Evolutionary conservation across 2,888 invertebrate genomes (phyloP).

Genomic region (Cryptophagus acutangulus): DNA sequence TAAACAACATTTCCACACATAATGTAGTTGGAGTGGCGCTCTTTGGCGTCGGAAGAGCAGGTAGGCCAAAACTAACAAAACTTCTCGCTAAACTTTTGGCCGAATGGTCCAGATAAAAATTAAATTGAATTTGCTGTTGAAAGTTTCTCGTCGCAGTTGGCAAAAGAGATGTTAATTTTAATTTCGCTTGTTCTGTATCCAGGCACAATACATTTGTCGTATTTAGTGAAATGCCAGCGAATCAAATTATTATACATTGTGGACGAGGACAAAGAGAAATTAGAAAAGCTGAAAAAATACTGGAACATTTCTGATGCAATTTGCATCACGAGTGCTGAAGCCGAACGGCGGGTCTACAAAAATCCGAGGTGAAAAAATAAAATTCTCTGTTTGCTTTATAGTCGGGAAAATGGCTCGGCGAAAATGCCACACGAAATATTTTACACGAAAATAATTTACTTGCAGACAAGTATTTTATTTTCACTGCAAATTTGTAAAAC

Average conservation of each 20-base stretch:
- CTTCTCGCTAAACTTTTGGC: no score
- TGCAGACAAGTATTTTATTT: no score
- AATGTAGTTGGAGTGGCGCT: conserved; percentile 50
- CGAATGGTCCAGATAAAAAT: no score
- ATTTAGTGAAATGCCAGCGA: conserved; percentile 50
- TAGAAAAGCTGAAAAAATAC: conserved; percentile 48
- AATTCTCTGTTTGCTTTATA: no score
- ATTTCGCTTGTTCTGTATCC: conserved; percentile 13
- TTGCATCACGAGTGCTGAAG: conserved; percentile 51
- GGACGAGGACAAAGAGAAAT: conserved; percentile 51
- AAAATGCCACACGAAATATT: no score
- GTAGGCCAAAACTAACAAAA: conserved; percentile 20
- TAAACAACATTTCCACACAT: conserved; percentile 36
- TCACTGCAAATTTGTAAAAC: conserved; percentile 54
- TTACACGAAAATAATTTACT: no score
- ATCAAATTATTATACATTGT: conserved; percentile 54
- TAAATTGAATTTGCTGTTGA: no score
- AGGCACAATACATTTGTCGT: conserved; percentile 55
- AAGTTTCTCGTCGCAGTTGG: no score
- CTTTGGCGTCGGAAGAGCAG: conserved; percentile 58
- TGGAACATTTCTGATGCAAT: conserved; percentile 51
- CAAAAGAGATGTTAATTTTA: no score
- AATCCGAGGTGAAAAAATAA: no score
- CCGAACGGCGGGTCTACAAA: no score
- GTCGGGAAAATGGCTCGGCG: no score